These are phyloP conservation scores for Peromyscus polionotus DNA, from an alignment of 2,113 vertebrate genomes.

Conservation along the genomic window DNA sequence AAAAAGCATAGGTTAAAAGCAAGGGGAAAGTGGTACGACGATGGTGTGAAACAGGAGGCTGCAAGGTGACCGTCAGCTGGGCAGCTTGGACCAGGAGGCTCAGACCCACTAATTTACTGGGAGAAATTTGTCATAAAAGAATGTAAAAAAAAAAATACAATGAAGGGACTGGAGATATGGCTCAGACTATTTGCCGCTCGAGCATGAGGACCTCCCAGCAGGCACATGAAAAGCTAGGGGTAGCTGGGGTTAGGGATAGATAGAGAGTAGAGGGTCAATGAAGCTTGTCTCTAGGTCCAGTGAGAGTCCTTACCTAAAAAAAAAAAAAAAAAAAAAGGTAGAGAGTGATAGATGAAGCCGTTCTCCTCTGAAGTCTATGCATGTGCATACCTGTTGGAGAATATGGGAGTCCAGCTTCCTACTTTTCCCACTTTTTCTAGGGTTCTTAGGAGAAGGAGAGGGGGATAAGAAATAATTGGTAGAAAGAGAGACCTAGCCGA, in stretches of 20 bases:
- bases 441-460: no score
- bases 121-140: constrained; percentile 47
- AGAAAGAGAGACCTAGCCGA: no score
- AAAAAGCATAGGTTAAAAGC: background rate
- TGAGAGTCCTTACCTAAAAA: background rate
- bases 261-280: background rate
- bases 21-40: background rate
- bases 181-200: background rate
- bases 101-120: background rate
- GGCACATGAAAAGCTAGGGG: background rate
- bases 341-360: no score
- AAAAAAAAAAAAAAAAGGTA: no score
- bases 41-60: background rate
- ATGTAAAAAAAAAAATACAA: background rate
- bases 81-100: background rate
- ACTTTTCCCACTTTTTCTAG: no score
- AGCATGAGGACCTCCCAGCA: background rate
- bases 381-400: no score
- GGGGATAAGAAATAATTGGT: no score
- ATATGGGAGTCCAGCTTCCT: no score
- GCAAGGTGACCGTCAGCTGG: background rate
- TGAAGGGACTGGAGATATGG: background rate
- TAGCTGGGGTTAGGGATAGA: no score
- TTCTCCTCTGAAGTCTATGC: background rate
- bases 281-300: background rate